These are phyloP conservation scores for Dasypolia templi DNA, from an alignment of 2,888 invertebrate species.

Conservation along the genomic window DNA sequence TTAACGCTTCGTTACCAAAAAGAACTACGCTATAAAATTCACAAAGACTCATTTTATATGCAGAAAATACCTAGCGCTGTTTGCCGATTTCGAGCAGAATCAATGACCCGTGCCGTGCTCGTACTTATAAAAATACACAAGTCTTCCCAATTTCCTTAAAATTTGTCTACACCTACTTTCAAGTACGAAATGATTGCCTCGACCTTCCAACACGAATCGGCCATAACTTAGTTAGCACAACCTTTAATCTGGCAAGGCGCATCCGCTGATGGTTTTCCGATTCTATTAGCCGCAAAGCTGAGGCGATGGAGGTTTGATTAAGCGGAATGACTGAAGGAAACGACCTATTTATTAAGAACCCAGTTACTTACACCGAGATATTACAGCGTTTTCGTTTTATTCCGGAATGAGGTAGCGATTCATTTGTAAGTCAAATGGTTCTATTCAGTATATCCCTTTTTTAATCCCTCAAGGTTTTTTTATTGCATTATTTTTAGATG, in stretches of 20 bases:
- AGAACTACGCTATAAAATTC: background rate
- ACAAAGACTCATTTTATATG: background rate
- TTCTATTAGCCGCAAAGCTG: constrained; percentile 84
- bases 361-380: constrained; percentile 57
- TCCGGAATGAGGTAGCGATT: constrained; percentile 31
- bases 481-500: background rate
- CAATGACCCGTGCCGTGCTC: constrained; percentile 29
- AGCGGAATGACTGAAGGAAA: constrained; percentile 78
- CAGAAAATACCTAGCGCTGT: constrained; percentile 11
- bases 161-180: constrained; percentile 44
- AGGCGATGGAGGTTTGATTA: constrained; percentile 78
- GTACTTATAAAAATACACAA: constrained; percentile 21
- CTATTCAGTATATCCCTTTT: constrained; percentile 42
- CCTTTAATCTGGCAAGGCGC: constrained; percentile 79
- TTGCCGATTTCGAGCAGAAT: constrained; percentile 19
- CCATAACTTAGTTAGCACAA: constrained; percentile 77
- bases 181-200: constrained; percentile 47
- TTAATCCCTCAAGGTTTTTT: background rate
- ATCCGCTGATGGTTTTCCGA: constrained; percentile 86
- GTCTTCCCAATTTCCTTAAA: constrained; percentile 42
- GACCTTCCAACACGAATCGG: constrained; percentile 71
- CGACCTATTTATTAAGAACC: constrained; percentile 74
- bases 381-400: constrained; percentile 41
- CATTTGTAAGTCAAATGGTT: constrained; percentile 52
- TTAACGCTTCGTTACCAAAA: background rate